Evolutionary conservation across 2,113 vertebrate genomes (phyloP), one percentile per base, ranked within the genome.

Genomic region (Aramus guarauna): DNA sequence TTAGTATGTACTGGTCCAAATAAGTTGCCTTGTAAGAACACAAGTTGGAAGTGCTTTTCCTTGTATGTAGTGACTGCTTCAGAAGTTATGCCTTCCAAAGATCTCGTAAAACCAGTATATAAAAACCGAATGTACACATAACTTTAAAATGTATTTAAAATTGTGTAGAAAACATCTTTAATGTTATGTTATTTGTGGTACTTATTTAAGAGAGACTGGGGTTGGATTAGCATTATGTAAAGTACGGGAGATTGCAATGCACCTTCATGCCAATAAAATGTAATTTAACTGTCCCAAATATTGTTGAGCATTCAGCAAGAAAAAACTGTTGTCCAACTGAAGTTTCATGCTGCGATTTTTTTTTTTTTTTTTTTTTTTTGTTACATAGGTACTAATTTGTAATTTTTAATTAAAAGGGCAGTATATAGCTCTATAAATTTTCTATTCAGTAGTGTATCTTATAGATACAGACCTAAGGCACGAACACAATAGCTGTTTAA

Each of bases 381-480:
- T 99, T 99, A 99, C 98, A 98, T 98, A 99, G 99, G 99, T 99
- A 99, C 99, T 99, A 98, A 97, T 97, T 98, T 98, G 97, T 98
- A 97, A 98, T 97, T 98, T 98, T 98, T 97, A 97, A 98, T 97
- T 98, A 92, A 97, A 91, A 98, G 97, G 95, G 97, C 97, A 95
- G 82, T 96, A 95, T 97, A 97, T 97, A 98, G 97, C 98, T 97
- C 96, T 97, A 96, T 98, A 98, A 98, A 98, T 97, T 97, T 98
- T 98, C 98, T 98, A 98, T 98, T 98, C 98, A 84, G 98, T 98
- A 98, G 98, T 99, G 99, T 99, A 99, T 99, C 99, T 99, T 99
- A 99, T 99, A 99, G 99, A 99, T 99, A 99, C 99, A 99, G 97
- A 98, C 98, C 97, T 98, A 98, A 98, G 98, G 98, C 99, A 99